Conservation (phyloP, 2,888 invertebrate species). For the Lottia scabra region DNA sequence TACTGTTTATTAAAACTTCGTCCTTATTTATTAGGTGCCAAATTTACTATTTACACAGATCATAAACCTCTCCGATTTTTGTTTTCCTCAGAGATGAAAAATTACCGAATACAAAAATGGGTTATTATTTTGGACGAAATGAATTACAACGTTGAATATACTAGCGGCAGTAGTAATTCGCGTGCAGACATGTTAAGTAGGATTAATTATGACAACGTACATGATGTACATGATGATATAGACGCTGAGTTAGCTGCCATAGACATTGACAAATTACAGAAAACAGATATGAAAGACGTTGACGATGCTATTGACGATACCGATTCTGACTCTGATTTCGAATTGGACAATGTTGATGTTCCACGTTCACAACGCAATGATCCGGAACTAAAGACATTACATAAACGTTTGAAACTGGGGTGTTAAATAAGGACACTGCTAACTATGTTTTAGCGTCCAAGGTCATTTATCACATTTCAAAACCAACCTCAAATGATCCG, state of each 20-base stretch:
- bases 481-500: background rate
- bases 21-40: background rate
- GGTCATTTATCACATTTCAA: background rate
- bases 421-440: background rate
- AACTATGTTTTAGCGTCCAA: background rate
- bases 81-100: constrained; percentile 10
- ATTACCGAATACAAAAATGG: background rate
- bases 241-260: background rate
- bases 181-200: background rate
- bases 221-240: background rate
- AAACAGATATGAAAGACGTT: too few species aligned
- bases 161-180: background rate
- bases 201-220: background rate
- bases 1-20: background rate
- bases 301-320: too few species aligned
- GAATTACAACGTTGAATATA: background rate
- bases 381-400: background rate
- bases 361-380: background rate
- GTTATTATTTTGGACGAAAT: background rate
- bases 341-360: background rate
- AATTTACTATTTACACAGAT: constrained; percentile 6
- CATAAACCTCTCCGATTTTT: constrained; percentile 11
- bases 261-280: too few species aligned
- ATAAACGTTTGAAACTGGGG: background rate
- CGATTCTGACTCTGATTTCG: background rate